Conservation (phyloP, 2,113 vertebrate genomes). For the Cyprinus carpio region DNA sequence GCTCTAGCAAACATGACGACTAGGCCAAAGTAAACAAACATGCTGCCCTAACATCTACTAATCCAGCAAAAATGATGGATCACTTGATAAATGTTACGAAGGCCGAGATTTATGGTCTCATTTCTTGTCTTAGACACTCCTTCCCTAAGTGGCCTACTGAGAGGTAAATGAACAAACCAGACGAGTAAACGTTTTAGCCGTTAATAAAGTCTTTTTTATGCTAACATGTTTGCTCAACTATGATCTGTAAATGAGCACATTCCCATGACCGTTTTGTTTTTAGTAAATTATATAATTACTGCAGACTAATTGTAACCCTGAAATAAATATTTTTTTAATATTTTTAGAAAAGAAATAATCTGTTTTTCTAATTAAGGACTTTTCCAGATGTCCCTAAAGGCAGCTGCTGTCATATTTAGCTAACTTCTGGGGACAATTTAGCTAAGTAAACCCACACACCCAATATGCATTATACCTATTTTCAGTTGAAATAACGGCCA, state of each 20-base stretch:
- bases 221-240: neutral
- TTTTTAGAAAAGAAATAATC: neutral
- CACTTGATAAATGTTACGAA: conserved; percentile 46
- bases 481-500: neutral
- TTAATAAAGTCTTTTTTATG: neutral
- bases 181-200: neutral
- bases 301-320: neutral
- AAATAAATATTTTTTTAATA: neutral
- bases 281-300: neutral
- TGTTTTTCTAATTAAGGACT: conserved; percentile 8
- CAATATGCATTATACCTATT: neutral
- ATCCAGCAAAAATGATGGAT: conserved; percentile 48
- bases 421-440: conserved; percentile 14
- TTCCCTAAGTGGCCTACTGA: conserved; percentile 11
- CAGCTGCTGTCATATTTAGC: neutral
- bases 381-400: conserved; percentile 7
- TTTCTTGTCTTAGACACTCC: conserved; percentile 15
- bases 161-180: conserved; percentile 36
- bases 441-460: neutral
- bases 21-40: conserved; percentile 54
- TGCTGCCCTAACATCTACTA: conserved; percentile 49
- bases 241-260: neutral
- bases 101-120: conserved; percentile 16
- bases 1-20: conserved; percentile 42
- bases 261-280: neutral